Percentiles rank a stretch among this genome's conserved stretches.
Evolutionary conservation across 2,113 vertebrate species (phyloP).

Genomic region (Indri indri): DNA sequence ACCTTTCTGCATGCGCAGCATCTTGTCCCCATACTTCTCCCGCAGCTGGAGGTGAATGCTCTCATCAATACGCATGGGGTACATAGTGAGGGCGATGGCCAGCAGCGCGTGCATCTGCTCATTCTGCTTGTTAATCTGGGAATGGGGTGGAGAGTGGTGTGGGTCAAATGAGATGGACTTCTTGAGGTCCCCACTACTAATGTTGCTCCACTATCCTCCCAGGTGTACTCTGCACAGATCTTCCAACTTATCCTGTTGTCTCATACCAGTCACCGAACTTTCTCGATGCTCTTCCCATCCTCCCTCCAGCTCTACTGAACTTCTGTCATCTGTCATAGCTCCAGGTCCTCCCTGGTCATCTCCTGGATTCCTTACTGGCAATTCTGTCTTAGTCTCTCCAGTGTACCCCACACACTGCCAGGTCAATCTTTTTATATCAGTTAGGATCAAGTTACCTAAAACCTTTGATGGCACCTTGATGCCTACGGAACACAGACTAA

Average conservation of each 20-base stretch:
- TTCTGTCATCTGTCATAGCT: neutral
- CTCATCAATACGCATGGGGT: constrained; percentile 99
- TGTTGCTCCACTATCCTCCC: accelerated
- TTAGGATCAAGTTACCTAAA: neutral
- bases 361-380: neutral
- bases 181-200: neutral
- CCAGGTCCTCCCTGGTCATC: neutral
- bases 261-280: neutral
- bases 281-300: neutral
- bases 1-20: constrained; percentile 99
- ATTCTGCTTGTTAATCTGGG: constrained; percentile 98
- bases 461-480: neutral
- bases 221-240: neutral
- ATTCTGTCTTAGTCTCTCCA: neutral
- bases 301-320: neutral
- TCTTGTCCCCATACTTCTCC: constrained; percentile 98
- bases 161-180: neutral
- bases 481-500: neutral
- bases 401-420: too few species aligned
- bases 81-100: constrained; percentile 99
- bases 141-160: neutral
- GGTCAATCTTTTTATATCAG: neutral
- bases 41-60: constrained; percentile 99
- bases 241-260: neutral
- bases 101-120: constrained; percentile 98